Evolutionary conservation across 2,113 vertebrate species (phyloP).

Genomic region (Bombycilla garrulus): DNA sequence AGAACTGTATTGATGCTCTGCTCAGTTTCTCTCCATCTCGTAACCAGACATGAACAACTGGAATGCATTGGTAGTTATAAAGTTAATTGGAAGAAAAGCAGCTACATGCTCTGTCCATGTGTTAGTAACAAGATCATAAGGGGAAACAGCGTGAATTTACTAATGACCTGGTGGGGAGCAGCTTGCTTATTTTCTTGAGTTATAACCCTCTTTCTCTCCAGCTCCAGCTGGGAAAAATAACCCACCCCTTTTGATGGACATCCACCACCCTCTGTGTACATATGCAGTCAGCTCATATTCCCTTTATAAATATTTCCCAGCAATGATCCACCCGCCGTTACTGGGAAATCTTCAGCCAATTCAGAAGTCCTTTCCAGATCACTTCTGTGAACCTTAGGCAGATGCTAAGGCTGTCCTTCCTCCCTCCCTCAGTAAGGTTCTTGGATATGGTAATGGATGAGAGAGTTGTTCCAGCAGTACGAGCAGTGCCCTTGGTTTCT

Average conservation of each 20-base stretch:
- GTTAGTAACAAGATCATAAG: not conserved
- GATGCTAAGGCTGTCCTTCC: not conserved
- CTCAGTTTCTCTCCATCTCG: not conserved
- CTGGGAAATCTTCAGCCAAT: not conserved
- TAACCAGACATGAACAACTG: not conserved
- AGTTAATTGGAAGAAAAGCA: conserved; percentile 5
- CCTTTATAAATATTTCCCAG: not conserved
- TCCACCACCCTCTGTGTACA: not conserved
- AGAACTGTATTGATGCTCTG: not conserved
- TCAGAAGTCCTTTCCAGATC: not conserved
- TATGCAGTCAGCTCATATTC: not conserved
- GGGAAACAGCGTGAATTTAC: not conserved
- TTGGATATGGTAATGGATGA: not conserved
- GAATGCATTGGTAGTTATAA: not conserved
- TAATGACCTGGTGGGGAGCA: not conserved
- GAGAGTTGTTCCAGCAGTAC: not conserved
- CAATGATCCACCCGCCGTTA: not conserved
- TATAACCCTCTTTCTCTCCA: not conserved
- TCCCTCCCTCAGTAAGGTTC: not conserved
- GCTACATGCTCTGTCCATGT: not conserved
- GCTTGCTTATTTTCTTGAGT: not conserved
- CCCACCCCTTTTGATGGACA: not conserved
- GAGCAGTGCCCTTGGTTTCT: not conserved
- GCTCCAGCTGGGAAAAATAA: not conserved
- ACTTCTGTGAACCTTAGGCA: not conserved